Evolutionary conservation across 2,113 vertebrate genomes (phyloP).

Genomic region (Buteo buteo): DNA sequence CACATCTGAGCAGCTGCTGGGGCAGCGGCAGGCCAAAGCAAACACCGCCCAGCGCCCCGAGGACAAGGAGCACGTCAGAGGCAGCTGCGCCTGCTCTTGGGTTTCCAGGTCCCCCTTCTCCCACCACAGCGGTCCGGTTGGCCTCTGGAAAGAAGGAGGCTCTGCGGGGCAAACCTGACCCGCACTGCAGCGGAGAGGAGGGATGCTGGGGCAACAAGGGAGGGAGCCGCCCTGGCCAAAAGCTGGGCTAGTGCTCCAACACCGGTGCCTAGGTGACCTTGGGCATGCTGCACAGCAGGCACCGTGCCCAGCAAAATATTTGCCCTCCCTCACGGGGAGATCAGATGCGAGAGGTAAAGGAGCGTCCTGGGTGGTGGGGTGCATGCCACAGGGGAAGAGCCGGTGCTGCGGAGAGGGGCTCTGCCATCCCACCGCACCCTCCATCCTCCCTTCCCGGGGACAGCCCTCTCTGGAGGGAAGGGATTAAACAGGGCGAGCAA

Average conservation of each 20-base stretch:
- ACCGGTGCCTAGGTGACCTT: not conserved
- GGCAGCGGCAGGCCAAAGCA: slow-evolving; percentile 43
- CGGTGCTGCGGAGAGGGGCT: not conserved
- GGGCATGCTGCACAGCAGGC: not conserved
- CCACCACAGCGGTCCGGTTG: not conserved
- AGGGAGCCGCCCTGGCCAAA: not conserved
- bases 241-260: not conserved
- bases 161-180: not conserved
- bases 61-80: not conserved
- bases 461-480: not conserved
- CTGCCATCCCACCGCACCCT: not conserved
- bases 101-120: slow-evolving; percentile 18
- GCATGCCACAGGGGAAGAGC: not conserved
- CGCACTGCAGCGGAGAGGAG: not conserved
- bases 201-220: not conserved
- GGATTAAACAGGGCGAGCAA: not conserved
- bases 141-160: not conserved
- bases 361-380: not conserved
- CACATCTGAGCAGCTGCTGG: slow-evolving; percentile 48
- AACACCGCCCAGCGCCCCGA: not conserved
- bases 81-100: not conserved
- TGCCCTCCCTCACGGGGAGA: not conserved
- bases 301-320: rapidly evolving
- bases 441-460: not conserved
- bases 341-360: not conserved